A percentile compares a stretch with the other conserved stretches of the same genome.
Conservation (phyloP, 2,888 invertebrate genomes). For the Cybosia mesomella region DNA sequence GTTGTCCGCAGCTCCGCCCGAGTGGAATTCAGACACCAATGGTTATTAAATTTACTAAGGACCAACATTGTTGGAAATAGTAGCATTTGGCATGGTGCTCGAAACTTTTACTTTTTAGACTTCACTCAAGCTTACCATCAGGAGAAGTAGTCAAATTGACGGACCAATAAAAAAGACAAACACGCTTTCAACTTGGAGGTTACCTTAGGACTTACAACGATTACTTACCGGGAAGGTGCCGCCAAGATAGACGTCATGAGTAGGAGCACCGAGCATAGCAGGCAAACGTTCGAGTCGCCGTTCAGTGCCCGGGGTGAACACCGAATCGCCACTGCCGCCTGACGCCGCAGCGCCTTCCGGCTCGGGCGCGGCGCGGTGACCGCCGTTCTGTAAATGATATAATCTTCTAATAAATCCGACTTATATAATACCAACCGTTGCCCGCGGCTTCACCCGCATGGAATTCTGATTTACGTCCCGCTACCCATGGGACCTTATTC, state of each 20-base stretch:
- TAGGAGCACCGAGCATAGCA: conserved; percentile 79
- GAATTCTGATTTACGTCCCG: no score
- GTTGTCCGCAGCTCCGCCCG: no score
- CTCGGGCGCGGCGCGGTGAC: conserved; percentile 47
- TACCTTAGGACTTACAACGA: no score
- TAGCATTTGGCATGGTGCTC: no score
- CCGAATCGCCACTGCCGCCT: conserved; percentile 53
- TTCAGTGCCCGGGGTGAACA: conserved; percentile 80
- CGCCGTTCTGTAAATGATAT: conserved; percentile 59
- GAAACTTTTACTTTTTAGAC: neutral
- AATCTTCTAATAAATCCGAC: conserved; percentile 8
- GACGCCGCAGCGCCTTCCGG: conserved; percentile 38
- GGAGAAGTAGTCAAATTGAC: no score
- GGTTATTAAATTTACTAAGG: no score
- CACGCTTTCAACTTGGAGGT: neutral
- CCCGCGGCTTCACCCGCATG: no score
- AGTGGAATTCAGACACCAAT: no score
- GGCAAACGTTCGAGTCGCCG: conserved; percentile 79
- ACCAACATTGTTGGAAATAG: no score
- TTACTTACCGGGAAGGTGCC: conserved; percentile 89
- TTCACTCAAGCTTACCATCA: neutral
- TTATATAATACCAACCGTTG: no score
- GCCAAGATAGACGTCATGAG: conserved; percentile 93
- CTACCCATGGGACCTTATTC: no score
- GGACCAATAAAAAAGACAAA: neutral